These are phyloP conservation scores for Micromys minutus DNA, from an alignment of 2,113 vertebrate species.

Conservation along the genomic window DNA sequence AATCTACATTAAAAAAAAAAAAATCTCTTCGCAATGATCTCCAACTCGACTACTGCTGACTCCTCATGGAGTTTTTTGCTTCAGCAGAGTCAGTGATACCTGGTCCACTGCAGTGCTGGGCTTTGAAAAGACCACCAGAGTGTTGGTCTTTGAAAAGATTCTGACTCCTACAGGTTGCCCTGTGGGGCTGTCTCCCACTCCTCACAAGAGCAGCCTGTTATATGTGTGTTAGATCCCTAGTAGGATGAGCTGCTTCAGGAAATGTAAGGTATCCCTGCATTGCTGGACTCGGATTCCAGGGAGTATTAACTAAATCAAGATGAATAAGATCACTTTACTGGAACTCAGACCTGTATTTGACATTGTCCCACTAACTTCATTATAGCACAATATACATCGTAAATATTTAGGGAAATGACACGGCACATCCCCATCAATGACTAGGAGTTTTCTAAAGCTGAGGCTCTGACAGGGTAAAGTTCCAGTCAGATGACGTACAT, in stretches of 20 bases:
- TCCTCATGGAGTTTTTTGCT: neutral
- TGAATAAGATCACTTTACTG: neutral
- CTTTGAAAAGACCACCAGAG: neutral
- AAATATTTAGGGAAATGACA: neutral
- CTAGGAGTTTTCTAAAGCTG: slow-evolving; percentile 3
- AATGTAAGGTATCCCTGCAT: neutral
- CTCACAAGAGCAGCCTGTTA: neutral
- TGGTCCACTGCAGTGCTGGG: neutral
- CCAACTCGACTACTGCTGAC: neutral
- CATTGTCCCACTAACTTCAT: neutral
- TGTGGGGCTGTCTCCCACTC: too few species aligned
- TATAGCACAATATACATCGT: neutral
- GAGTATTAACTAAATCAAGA: slow-evolving; percentile 33
- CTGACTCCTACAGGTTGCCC: accelerated
- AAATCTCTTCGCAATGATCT: neutral
- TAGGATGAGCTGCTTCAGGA: neutral
- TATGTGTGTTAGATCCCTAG: neutral
- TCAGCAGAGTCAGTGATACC: neutral
- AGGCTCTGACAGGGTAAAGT: slow-evolving; percentile 23
- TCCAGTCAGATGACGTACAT: slow-evolving; percentile 8
- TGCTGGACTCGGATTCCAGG: neutral
- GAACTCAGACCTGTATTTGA: neutral
- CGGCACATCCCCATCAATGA: neutral
- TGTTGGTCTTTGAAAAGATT: neutral
- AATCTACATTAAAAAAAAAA: neutral